These are phyloP conservation scores for Pentalonia nigronervosa DNA, from an alignment of 1,140 invertebrate species.

Conservation along the genomic window DNA sequence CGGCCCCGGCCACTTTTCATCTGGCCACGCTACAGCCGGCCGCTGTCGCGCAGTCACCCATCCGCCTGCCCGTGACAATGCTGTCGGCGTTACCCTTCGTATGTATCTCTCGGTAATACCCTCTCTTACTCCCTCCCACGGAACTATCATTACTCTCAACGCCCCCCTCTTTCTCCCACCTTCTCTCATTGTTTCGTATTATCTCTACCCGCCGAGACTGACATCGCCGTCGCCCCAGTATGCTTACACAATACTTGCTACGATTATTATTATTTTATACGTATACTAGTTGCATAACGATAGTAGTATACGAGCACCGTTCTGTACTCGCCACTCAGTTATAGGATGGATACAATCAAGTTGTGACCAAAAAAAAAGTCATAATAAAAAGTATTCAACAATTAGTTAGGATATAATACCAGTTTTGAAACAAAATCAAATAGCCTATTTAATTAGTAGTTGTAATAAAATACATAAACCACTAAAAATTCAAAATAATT, in stretches of 20 bases:
- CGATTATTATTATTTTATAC: not conserved
- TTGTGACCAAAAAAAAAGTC: not conserved
- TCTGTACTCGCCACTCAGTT: no score
- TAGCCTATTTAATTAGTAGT: not conserved
- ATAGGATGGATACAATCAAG: not conserved
- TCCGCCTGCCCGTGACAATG: conserved; percentile 9
- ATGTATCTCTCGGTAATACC: conserved; percentile 31
- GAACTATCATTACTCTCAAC: not conserved
- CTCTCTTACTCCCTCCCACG: not conserved
- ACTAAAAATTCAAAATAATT: not conserved
- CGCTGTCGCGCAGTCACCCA: not conserved
- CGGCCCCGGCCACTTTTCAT: conserved; percentile 24
- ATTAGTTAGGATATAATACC: not conserved
- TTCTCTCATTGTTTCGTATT: not conserved
- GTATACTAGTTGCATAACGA: not conserved
- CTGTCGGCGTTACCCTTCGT: conserved; percentile 41
- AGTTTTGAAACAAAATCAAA: not conserved
- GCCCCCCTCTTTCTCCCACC: not conserved
- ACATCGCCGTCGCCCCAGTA: no score
- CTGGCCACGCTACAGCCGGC: conserved; percentile 42
- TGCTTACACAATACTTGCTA: not conserved
- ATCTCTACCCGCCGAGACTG: not conserved
- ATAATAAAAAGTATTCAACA: not conserved
- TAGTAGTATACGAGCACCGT: not conserved
- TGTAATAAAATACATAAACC: not conserved